Conservation (phyloP, 2,888 invertebrate genomes). For the Callyntrura guangdongensis region DNA sequence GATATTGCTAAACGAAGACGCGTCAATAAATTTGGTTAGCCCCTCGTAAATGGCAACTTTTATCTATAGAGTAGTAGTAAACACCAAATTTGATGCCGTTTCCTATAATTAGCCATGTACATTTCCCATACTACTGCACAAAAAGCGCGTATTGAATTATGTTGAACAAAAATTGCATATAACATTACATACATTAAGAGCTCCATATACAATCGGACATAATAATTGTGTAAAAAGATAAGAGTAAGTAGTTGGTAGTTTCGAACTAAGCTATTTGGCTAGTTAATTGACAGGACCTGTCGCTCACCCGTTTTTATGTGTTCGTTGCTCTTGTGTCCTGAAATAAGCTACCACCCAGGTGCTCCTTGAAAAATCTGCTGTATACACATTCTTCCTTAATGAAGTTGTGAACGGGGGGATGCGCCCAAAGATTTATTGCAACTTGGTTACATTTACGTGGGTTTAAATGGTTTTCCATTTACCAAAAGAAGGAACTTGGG, state of each 20-base stretch:
- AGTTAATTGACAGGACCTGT: constrained; percentile 79
- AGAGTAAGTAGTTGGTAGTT: constrained; percentile 67
- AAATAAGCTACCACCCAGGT: constrained; percentile 80
- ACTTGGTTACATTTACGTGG: constrained; percentile 54
- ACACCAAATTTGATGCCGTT: constrained; percentile 7
- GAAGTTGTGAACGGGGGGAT: constrained; percentile 79
- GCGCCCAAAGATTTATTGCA: constrained; percentile 79
- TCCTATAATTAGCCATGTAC: not conserved
- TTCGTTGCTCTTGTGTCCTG: constrained; percentile 70
- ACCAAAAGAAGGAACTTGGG: constrained; percentile 28
- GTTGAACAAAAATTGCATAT: not conserved
- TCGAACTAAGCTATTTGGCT: constrained; percentile 74
- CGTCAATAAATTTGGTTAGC: no score
- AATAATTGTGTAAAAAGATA: constrained; percentile 49
- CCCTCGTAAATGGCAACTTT: constrained; percentile 22
- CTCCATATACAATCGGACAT: constrained; percentile 7
- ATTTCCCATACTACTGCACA: not conserved
- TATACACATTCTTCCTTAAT: constrained; percentile 77
- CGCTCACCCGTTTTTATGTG: constrained; percentile 78
- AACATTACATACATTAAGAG: constrained; percentile 1
- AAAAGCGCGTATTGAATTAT: not conserved
- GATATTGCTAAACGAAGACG: no score
- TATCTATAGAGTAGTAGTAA: not conserved
- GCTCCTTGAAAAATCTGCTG: constrained; percentile 65
- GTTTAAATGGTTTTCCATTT: constrained; percentile 53